Base-by-base conservation (phyloP, 2,797 vertebrate species). In the Phoeniculus purpureus region DNA sequence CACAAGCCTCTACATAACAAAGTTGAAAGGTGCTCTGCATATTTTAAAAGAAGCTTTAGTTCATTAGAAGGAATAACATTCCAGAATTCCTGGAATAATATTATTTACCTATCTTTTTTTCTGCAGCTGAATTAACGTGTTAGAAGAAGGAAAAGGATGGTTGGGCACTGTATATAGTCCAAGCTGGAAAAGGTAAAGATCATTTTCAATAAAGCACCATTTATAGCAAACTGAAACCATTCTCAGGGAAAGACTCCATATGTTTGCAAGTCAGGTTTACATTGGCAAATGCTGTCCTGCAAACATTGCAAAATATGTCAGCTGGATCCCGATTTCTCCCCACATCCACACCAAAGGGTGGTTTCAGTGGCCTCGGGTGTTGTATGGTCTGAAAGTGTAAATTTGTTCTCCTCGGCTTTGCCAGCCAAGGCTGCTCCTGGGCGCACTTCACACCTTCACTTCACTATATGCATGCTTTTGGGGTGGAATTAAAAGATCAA, bases 221-320 rank as follows among this genome's bases (percentile, higher is more conserved):
- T 95, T 94, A 80, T 29, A 84, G 65, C 58, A 71, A 84, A 90
- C 72, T 92, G 50, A 84, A 92, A 55, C 37, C 14, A 27, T 86
- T 90, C 66, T n/a, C 19, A 31, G 75, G 59, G 66, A 80, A 67
- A 26, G 22, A 51, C 61, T 77, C 61, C 2, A 1, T 48, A 40
- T 71, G 47, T 84, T 91, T 88, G 51, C 81, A 68, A 86, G 55
- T 61, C 58, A 52, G 29, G 78, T 93, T 96, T 93, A 91, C 29
- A 7, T 7, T 95, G 94, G 92, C 91, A 90, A 91, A 84, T 26
- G 6, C 51, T 11, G 3, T 60, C 61, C 58, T 86, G 75, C 75
- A 87, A 89, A 85, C 54, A 34, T 23, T 92, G 61, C 86, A 87
- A 82, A 93, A 90, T 82, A 59, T 72, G 55, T 74, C 68, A 37